A percentile compares a stretch with the other conserved stretches of the same genome.
Evolutionary conservation across 2,113 vertebrate genomes (phyloP).

Genomic region (Ondatra zibethicus): DNA sequence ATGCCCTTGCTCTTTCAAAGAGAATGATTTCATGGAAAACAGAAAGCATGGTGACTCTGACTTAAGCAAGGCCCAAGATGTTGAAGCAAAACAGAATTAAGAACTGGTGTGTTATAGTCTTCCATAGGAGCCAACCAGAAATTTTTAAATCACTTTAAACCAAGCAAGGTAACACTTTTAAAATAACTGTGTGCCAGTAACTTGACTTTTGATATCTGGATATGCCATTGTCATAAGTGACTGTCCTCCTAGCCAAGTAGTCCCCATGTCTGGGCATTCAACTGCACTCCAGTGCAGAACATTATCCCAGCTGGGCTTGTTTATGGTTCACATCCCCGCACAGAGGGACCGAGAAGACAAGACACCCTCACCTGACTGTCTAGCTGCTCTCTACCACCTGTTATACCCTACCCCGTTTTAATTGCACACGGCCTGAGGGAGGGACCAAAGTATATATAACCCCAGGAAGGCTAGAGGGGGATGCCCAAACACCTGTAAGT

Average conservation of each 20-base stretch:
- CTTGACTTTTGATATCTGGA: slow-evolving; percentile 50
- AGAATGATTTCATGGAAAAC: not conserved
- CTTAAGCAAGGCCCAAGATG: slow-evolving; percentile 48
- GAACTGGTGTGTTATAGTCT: slow-evolving; percentile 45
- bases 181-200: slow-evolving; percentile 59
- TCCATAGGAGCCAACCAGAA: slow-evolving; percentile 49
- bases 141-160: slow-evolving; percentile 66
- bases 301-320: not conserved
- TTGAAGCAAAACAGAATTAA: slow-evolving; percentile 62
- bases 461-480: not conserved
- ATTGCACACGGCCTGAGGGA: not conserved
- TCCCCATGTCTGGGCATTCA: not conserved
- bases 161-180: slow-evolving; percentile 62
- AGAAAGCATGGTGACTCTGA: slow-evolving; percentile 26
- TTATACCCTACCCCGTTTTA: not conserved
- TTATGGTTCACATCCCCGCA: too few relatives aligned
- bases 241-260: not conserved
- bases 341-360: not conserved
- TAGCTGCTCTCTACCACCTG: not conserved
- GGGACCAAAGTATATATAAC: not conserved
- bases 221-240: slow-evolving; percentile 14
- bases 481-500: not conserved
- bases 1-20: slow-evolving; percentile 43
- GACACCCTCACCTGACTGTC: not conserved
- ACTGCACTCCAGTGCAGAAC: not conserved